Evolutionary conservation across 1,140 invertebrate species (phyloP), one percentile per base, ranked within the genome.

Genomic region (Gryllus bimaculatus): DNA sequence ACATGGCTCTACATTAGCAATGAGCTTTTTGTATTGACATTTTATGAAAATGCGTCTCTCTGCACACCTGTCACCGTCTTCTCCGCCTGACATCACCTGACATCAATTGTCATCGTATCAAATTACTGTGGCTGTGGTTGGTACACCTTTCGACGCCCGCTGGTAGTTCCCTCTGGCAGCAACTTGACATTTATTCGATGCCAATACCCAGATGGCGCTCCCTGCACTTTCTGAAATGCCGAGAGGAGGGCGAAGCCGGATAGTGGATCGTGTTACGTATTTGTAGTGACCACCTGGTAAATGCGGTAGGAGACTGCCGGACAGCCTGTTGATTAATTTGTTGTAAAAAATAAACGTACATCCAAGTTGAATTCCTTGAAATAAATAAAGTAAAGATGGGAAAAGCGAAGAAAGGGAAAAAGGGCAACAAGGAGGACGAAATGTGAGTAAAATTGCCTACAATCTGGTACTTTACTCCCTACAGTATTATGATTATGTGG

Each of bases 371-470:
- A 13, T 66, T 66, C 54, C 54, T 18, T 54, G 10, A 13, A 7
- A 8, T 12, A 77, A 13, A 20, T 18, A 77, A 48, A n/a, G 78
- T 78, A 80, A 87, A 83, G 82, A 92, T 92, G 91, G 91, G 90
- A 81, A 92, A 92, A 86, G 87, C 90, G 81, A 92, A 92, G 87
- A 92, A 91, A 84, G 89, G 88, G 81, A 91, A 90, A 84, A 91
- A 91, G 85, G 87, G 88, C 82, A 88, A 86, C 82, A 89, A 89
- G 81, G 89, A 89, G 75, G 89, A 91, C 74, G 90, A 92, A 81
- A 88, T 89, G 90, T 91, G 86, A 88, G 88, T 87, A 82, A 82
- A 82, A 83, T 82, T 82, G 80, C 77, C 76, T 78, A 81, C 82
- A 80, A 82, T 81, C 80, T 82, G 80, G 21, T 47, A 20, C 47